Evolutionary conservation across 1,140 invertebrate genomes (phyloP).

Genomic region (Drusus annulatus): DNA sequence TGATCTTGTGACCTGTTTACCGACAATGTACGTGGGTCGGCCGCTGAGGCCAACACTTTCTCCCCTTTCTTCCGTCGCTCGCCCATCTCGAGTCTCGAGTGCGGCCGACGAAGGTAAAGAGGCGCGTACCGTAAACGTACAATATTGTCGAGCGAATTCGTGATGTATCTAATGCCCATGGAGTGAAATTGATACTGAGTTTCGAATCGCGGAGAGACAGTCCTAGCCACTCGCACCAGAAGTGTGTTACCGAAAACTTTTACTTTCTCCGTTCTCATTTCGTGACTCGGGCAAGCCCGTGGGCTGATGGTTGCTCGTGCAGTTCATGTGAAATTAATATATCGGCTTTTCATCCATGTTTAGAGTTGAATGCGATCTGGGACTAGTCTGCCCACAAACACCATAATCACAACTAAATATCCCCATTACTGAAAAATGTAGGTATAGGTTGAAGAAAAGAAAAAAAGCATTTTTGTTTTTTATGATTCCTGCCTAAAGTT

Average conservation of each 20-base stretch:
- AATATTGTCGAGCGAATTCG: slow-evolving; percentile 35
- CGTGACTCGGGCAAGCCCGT: slow-evolving; percentile 40
- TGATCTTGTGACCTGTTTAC: slow-evolving; percentile 31
- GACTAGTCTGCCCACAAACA: no score
- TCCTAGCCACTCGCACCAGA: slow-evolving; percentile 30
- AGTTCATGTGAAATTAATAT: slow-evolving; percentile 2
- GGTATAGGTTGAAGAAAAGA: no score
- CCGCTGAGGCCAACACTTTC: slow-evolving; percentile 43
- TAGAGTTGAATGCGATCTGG: no score
- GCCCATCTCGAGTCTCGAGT: neutral
- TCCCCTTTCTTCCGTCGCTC: slow-evolving; percentile 42
- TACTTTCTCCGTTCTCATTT: slow-evolving; percentile 54
- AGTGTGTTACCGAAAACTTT: slow-evolving; percentile 56
- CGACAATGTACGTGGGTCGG: slow-evolving; percentile 28
- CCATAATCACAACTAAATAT: no score
- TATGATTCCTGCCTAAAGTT: no score
- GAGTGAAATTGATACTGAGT: slow-evolving; percentile 42
- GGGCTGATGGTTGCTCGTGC: slow-evolving; percentile 9
- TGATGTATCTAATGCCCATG: slow-evolving; percentile 40
- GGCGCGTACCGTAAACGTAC: neutral
- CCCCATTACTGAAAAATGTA: no score
- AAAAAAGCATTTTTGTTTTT: no score
- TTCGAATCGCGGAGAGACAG: slow-evolving; percentile 47
- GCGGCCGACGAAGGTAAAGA: slow-evolving; percentile 10
- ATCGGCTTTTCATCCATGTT: no score